Evolutionary conservation across 2,113 vertebrate genomes (phyloP).

Genomic region (Chamaea fasciata): DNA sequence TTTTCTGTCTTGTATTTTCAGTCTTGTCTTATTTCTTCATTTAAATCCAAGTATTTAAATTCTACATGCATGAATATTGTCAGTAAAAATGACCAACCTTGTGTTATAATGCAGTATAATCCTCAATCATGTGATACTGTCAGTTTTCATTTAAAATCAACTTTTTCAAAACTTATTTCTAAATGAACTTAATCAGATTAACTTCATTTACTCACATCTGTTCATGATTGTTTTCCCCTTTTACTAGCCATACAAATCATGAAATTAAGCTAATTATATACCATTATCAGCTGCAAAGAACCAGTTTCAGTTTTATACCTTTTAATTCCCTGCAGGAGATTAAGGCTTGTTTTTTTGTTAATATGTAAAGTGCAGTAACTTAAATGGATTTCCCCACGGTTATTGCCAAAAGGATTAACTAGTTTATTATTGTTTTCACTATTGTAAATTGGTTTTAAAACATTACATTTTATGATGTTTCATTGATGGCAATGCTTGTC

Average conservation of each 20-base stretch:
- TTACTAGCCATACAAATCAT: conserved; percentile 71
- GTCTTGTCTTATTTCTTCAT: neutral
- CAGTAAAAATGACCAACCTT: neutral
- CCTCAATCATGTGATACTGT: conserved; percentile 44
- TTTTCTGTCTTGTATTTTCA: neutral
- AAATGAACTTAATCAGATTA: conserved; percentile 75
- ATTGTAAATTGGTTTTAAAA: conserved; percentile 58
- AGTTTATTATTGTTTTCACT: conserved; percentile 56
- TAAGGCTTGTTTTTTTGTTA: conserved; percentile 58
- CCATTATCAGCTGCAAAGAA: conserved; percentile 67
- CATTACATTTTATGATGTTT: conserved; percentile 50
- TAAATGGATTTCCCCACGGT: conserved; percentile 56
- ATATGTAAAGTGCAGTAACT: conserved; percentile 50
- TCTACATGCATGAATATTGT: neutral
- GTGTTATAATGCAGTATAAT: neutral
- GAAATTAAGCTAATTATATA: conserved; percentile 73
- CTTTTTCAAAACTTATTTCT: conserved; percentile 76
- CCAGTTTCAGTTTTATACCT: conserved; percentile 65
- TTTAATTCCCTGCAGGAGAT: conserved; percentile 64
- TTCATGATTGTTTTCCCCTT: conserved; percentile 64
- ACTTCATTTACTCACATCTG: conserved; percentile 75
- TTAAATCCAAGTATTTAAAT: neutral
- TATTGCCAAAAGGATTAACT: conserved; percentile 53
- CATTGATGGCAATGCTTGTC: conserved; percentile 8
- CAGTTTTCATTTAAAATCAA: conserved; percentile 74